Evolutionary conservation across 2,888 invertebrate species (phyloP).

Genomic region (Hirtodrosophila duncani): DNA sequence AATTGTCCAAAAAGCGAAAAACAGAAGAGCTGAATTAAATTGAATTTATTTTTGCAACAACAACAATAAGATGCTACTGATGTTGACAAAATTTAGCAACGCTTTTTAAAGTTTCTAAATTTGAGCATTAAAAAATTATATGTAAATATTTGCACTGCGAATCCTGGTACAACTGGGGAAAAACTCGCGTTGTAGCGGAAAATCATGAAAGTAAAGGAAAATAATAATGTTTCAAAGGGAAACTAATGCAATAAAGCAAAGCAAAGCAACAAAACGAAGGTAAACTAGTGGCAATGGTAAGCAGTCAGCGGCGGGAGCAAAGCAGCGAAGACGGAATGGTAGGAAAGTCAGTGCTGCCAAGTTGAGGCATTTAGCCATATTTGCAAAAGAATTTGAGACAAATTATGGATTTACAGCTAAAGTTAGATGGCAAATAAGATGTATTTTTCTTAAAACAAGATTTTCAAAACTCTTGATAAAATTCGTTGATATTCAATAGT

Average conservation of each 20-base stretch:
- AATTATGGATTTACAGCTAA: too few species aligned
- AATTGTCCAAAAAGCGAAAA: slow-evolving; percentile 38
- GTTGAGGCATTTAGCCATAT: too few species aligned
- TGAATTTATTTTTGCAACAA: slow-evolving; percentile 30
- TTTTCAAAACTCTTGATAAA: too few species aligned
- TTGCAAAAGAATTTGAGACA: too few species aligned
- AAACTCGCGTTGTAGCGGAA: slow-evolving; percentile 20
- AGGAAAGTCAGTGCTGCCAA: too few species aligned
- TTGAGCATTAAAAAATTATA: slow-evolving; percentile 9
- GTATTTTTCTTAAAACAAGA: too few species aligned
- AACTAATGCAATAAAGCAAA: slow-evolving; percentile 26
- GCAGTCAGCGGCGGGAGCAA: neutral
- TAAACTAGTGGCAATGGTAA: neutral
- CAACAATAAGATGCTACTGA: slow-evolving; percentile 14
- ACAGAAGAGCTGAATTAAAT: slow-evolving; percentile 63
- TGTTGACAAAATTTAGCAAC: slow-evolving; percentile 18
- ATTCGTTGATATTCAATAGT: too few species aligned
- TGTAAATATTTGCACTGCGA: slow-evolving; percentile 26
- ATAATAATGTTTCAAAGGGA: slow-evolving; percentile 29
- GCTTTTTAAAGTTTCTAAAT: slow-evolving; percentile 20
- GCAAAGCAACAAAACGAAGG: slow-evolving; percentile 11
- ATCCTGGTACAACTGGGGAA: slow-evolving; percentile 4
- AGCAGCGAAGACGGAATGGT: neutral
- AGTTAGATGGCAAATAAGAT: too few species aligned
- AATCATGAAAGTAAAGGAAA: slow-evolving; percentile 35